Base-by-base conservation (phyloP, 2,888 invertebrate species). In the Dynastes grantii region DNA sequence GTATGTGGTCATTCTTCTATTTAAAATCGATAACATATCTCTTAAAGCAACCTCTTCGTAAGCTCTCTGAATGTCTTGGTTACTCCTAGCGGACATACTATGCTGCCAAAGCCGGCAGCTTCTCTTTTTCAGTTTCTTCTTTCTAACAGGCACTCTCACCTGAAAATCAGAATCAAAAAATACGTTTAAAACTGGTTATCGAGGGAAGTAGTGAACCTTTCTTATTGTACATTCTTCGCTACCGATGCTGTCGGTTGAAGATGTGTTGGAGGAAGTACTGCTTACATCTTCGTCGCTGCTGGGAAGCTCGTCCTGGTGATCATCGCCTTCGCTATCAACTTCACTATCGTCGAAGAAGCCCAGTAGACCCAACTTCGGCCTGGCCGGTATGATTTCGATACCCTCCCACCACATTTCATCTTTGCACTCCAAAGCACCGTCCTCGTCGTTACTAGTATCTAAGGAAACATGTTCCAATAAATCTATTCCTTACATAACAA, bases 41-140 rank as follows among this genome's bases (percentile, higher is more conserved):
- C 93, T 90, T 82, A 94, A 92, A 0, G 94, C 92, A 81, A 92
- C 92, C 89, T 96, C 96, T 88, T 97, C 96, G 85, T 93, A 94
- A 79, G 96, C 94, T 4, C 97, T 90, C 88, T 96, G 97, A 84
- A 95, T 94, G 87, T 97, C 96, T 87, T 97, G 96, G 89, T 97
- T 97, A 85, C 94, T 95, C 82, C 96, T 92, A 3, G 95, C 94
- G 0, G 95, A 94, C 77, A 95, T 89, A 83, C 94, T 93, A 27
- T 92, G 90, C 80, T 93, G 93, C 96, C 96, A 96, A 84, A 92
- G 92, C 32, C 93, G 91, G 4, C 92, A 92, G 9, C 90, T 89
- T 64, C 75, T 78, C 55, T 84, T 85, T 71, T 84, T 86, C 2
- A 67, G 70, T 40, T 81, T 79, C 29, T 78, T 80, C 58, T 79